Evolutionary conservation across 2,113 vertebrate species (phyloP).

Genomic region (Scolopax mira): DNA sequence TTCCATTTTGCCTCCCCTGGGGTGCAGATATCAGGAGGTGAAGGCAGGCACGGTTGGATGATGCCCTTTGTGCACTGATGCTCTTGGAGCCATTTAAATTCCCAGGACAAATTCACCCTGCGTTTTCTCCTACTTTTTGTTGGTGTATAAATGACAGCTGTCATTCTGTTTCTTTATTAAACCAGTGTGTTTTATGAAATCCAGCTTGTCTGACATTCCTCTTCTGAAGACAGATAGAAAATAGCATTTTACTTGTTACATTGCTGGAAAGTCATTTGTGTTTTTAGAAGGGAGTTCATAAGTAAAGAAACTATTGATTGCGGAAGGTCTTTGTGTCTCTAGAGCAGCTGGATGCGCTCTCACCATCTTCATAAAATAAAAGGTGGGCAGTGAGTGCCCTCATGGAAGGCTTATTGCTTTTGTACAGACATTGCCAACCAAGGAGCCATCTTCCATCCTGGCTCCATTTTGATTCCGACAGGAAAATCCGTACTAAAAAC

Average conservation of each 20-base stretch:
- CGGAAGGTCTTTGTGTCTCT: neutral
- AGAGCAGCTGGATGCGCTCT: neutral
- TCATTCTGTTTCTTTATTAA: neutral
- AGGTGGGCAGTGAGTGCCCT: neutral
- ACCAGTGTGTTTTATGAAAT: neutral
- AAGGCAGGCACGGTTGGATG: fast-evolving
- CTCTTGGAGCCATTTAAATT: neutral
- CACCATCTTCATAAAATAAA: neutral
- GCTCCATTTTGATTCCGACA: neutral
- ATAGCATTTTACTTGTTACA: fast-evolving
- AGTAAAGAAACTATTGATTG: neutral
- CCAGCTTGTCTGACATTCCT: neutral
- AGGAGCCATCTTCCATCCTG: neutral
- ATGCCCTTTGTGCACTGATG: neutral
- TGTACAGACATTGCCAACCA: neutral
- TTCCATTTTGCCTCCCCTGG: neutral
- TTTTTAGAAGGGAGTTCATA: neutral
- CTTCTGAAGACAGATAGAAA: neutral
- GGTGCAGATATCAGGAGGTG: neutral
- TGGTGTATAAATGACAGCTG: neutral
- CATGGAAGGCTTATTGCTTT: neutral
- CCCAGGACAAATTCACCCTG: neutral
- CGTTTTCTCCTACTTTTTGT: fast-evolving
- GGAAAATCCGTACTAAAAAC: neutral
- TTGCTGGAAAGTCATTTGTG: neutral